Evolutionary conservation across 1,140 invertebrate species (phyloP).

Genomic region (Bactericera cockerelli): DNA sequence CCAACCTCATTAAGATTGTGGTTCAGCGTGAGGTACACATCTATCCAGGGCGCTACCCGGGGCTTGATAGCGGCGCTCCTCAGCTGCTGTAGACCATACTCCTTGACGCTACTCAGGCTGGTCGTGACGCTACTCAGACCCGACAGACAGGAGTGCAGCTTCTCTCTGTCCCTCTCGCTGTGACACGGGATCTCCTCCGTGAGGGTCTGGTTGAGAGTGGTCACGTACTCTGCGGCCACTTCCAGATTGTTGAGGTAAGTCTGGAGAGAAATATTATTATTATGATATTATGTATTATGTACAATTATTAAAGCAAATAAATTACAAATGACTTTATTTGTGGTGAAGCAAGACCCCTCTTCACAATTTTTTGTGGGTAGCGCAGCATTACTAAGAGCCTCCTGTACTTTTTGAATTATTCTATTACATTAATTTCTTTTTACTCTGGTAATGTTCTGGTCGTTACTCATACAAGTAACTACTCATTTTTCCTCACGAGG

Average conservation of each 20-base stretch:
- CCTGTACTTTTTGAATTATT: conserved; percentile 11
- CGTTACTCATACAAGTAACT: too few relatives aligned
- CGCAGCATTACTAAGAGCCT: too few relatives aligned
- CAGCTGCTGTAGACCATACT: conserved; percentile 74
- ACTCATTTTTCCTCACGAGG: too few relatives aligned
- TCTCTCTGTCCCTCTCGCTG: conserved; percentile 45
- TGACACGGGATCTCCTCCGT: conserved; percentile 50
- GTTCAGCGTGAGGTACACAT: conserved; percentile 58
- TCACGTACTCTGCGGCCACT: conserved; percentile 75
- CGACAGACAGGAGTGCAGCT: conserved; percentile 57
- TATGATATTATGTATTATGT: background rate
- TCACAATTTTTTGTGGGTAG: too few relatives aligned
- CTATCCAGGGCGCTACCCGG: conserved; percentile 69
- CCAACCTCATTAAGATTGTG: conserved; percentile 40
- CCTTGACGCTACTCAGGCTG: conserved; percentile 58
- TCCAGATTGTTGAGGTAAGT: conserved; percentile 90
- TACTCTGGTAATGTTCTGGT: too few relatives aligned
- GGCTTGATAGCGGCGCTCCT: conserved; percentile 68
- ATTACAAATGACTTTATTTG: too few relatives aligned
- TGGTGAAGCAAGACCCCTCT: too few relatives aligned
- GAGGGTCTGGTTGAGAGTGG: conserved; percentile 56
- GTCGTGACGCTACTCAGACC: conserved; percentile 58
- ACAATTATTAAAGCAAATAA: too few relatives aligned
- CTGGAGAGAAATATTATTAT: conserved; percentile 31
- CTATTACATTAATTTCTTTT: background rate